Conservation (phyloP, 2,888 invertebrate species). For the Eupithecia centaureata region DNA sequence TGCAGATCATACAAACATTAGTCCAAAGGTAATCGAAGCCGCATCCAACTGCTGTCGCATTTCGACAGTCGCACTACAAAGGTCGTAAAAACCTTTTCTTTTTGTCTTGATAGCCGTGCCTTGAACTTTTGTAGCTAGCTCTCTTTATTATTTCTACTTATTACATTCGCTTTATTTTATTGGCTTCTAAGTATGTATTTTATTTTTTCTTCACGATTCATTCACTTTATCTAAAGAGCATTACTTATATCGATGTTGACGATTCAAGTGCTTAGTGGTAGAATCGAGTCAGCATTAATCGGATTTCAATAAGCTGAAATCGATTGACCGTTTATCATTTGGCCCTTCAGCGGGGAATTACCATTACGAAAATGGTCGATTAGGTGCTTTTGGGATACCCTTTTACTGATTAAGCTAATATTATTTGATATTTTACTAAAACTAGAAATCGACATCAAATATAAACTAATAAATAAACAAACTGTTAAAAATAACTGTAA, state of each 20-base stretch:
- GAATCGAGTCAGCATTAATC: constrained; percentile 38
- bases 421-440: too few relatives aligned
- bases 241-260: background rate
- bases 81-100: background rate
- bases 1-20: too few relatives aligned
- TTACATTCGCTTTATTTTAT: background rate
- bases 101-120: background rate
- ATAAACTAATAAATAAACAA: too few relatives aligned
- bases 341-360: constrained; percentile 22
- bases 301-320: constrained; percentile 47
- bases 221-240: background rate
- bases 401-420: too few relatives aligned
- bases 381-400: background rate
- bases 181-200: background rate
- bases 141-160: background rate
- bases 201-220: background rate
- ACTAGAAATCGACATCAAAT: too few relatives aligned
- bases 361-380: background rate
- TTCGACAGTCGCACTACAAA: too few relatives aligned
- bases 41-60: too few relatives aligned
- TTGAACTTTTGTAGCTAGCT: background rate
- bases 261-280: constrained; percentile 5
- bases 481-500: too few relatives aligned
- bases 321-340: constrained; percentile 45
- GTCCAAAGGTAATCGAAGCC: too few relatives aligned